Evolutionary conservation across 1,140 invertebrate species (phyloP).

Genomic region (Cataglyphis hispanica): DNA sequence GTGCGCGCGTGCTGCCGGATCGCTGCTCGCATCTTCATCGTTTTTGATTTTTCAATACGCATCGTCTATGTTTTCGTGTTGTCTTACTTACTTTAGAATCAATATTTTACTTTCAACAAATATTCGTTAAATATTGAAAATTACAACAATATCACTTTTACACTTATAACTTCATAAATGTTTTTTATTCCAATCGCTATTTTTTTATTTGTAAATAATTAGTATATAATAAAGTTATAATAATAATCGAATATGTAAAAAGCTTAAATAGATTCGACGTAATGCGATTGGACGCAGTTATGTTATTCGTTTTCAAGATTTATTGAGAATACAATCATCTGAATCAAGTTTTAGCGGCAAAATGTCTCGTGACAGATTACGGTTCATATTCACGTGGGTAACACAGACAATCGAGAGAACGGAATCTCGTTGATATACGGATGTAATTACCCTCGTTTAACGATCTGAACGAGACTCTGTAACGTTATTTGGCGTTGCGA

Average conservation of each 20-base stretch:
- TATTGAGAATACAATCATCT: background rate
- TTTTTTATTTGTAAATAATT: background rate
- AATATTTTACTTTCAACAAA: background rate
- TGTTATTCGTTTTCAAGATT: background rate
- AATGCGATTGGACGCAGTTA: background rate
- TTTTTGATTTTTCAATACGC: conserved; percentile 31
- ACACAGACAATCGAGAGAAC: conserved; percentile 32
- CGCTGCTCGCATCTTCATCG: conserved; percentile 43
- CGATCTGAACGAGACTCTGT: conserved; percentile 53
- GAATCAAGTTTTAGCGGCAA: background rate
- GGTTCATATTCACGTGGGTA: conserved; percentile 18
- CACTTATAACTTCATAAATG: background rate
- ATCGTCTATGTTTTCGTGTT: background rate
- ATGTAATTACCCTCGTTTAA: conserved; percentile 74
- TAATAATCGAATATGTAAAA: background rate
- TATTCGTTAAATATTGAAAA: background rate
- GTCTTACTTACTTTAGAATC: background rate
- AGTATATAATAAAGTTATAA: background rate
- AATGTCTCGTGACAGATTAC: conserved; percentile 34
- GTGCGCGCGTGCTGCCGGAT: conserved; percentile 43
- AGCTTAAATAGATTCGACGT: background rate
- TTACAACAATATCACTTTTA: background rate
- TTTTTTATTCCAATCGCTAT: background rate
- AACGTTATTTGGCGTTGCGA: conserved; percentile 63
- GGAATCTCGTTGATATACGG: conserved; percentile 62